Conservation (phyloP, 2,888 invertebrate species). For the Tiphia femorata region DNA sequence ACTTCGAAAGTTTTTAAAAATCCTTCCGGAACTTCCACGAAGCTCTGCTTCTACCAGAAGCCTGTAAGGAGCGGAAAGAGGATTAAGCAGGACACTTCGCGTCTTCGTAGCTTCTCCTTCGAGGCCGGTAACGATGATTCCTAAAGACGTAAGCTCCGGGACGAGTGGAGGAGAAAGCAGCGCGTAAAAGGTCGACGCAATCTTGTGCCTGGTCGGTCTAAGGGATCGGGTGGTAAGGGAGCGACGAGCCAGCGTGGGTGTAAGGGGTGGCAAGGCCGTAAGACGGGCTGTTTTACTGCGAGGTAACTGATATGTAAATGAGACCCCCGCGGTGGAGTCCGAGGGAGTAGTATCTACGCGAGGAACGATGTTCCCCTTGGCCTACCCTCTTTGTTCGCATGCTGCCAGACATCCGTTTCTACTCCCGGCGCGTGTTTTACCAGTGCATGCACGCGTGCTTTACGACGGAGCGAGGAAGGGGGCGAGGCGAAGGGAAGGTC, state of each 20-base stretch:
- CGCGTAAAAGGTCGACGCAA: too few relatives aligned
- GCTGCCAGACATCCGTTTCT: conserved; percentile 19
- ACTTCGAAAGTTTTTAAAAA: too few relatives aligned
- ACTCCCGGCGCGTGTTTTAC: neutral
- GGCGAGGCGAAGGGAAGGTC: conserved; percentile 11
- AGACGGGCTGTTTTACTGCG: conserved; percentile 34
- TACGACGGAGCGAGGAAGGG: neutral
- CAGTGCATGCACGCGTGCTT: neutral
- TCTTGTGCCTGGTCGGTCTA: too few relatives aligned
- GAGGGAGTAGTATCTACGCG: conserved; percentile 17
- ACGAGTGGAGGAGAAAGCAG: too few relatives aligned
- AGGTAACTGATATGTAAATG: conserved; percentile 51
- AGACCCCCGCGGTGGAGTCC: conserved; percentile 24
- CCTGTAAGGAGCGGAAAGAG: too few relatives aligned
- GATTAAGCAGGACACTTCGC: too few relatives aligned
- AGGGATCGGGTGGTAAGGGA: neutral
- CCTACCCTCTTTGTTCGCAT: conserved; percentile 19
- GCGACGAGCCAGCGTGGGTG: too few relatives aligned
- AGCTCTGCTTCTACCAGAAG: too few relatives aligned
- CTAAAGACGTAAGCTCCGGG: too few relatives aligned
- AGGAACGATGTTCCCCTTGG: conserved; percentile 13
- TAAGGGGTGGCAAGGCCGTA: conserved; percentile 3
- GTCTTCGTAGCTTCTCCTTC: too few relatives aligned
- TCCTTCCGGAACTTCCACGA: too few relatives aligned
- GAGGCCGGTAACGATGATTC: too few relatives aligned